Conservation (phyloP, 2,797 vertebrate genomes). For the Huso huso region DNA sequence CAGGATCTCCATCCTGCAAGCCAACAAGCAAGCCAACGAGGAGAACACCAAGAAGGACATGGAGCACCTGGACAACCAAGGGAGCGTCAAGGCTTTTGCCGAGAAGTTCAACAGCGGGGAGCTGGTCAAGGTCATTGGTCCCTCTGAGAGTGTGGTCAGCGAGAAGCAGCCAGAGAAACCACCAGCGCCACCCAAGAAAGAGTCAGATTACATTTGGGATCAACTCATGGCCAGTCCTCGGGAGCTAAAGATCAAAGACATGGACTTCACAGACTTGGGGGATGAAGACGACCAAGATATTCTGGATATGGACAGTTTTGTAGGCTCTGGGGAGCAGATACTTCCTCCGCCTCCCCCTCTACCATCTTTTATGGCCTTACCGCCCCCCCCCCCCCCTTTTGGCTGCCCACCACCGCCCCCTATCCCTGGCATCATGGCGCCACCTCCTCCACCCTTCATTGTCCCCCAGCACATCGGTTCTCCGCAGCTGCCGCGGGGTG, state of each 20-base stretch:
- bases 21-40: conserved; percentile 70
- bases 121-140: conserved; percentile 60
- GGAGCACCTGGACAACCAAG: conserved; percentile 79
- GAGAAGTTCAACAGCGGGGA: conserved; percentile 79
- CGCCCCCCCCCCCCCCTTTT: conserved; percentile 75
- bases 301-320: conserved; percentile 67
- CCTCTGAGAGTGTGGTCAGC: conserved; percentile 53
- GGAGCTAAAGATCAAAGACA: conserved; percentile 91
- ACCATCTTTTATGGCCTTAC: conserved; percentile 59
- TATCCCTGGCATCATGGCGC: conserved; percentile 72
- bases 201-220: conserved; percentile 96
- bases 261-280: conserved; percentile 92
- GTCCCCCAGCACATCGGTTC: conserved; percentile 61
- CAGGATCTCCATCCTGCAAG: conserved; percentile 83
- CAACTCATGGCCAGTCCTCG: conserved; percentile 86
- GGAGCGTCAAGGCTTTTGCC: conserved; percentile 77
- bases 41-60: conserved; percentile 76
- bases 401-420: conserved; percentile 78
- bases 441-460: conserved; percentile 70
- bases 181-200: conserved; percentile 68
- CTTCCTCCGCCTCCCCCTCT: conserved; percentile 73
- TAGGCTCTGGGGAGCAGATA: conserved; percentile 62
- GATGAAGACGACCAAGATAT: conserved; percentile 89
- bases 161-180: conserved; percentile 65
- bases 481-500: conserved; percentile 71